Base-by-base conservation (phyloP, 1,140 invertebrate genomes). In the Ceratosolen fusciceps region DNA sequence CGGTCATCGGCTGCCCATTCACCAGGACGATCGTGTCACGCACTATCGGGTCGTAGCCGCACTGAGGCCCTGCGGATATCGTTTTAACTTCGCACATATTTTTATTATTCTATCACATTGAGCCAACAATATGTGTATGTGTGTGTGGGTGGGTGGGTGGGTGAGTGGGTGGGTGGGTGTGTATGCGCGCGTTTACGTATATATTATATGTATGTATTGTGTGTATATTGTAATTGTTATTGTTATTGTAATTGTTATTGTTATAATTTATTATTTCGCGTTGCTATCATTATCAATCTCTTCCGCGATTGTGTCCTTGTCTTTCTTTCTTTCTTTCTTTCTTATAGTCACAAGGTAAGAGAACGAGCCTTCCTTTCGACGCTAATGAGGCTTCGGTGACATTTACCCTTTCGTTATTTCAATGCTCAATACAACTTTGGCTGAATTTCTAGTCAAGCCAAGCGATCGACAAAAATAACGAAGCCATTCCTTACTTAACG, bases 21-120 rank as follows among this genome's bases (percentile, higher is more conserved):
- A 92, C 90, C 83, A 93, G 82, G 70, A 93, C 89, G 81, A 93
- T 92, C 4, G 92, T 92, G 74, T 92, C 91, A 39, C 88, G 85
- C 16, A 65, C 39, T 0, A 92, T 89, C 14, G 90, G 89, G 72
- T 92, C 90, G 68, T 91, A 92, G 68, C 87, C 88, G 67, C 86
- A 81, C 84, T 73, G 86, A 60, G 16, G 82, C 83, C 79, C 79
- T 80, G 79, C 54, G 74, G 68, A 80, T 76, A 80, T 80, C 14
- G 79, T 76, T 76, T 76, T 76, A 49, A 76, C 79, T 80, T 76
- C 74, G 74, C 68, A 79, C 31, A 72, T 49, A 49, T 65, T 65
- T 74, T 80, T 80, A 80, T 60, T 80, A 72, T 70, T 24, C 54
- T 75, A 68, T 39, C 14, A 80, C 72, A 80, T 29, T 75, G 9